These are phyloP conservation scores for Microtus montanus DNA, from an alignment of 2,113 vertebrate genomes.

Conservation along the genomic window DNA sequence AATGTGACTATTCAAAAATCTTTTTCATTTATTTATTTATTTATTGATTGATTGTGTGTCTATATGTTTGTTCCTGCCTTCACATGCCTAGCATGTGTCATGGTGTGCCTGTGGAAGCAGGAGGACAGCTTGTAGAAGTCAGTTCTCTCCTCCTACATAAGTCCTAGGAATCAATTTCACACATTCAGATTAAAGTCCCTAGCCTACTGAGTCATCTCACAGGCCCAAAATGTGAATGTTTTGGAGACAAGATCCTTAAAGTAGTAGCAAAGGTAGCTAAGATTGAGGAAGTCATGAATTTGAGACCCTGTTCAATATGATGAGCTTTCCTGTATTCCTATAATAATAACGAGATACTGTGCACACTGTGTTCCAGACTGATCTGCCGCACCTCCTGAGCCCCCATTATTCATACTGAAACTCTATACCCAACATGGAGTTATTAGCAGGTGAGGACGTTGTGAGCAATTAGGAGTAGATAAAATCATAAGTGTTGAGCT, in stretches of 20 bases:
- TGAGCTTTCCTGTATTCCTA: neutral
- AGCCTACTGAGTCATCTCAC: neutral
- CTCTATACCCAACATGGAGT: too few relatives aligned
- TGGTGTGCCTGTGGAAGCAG: neutral
- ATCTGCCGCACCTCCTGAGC: fast-evolving
- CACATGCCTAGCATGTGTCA: neutral
- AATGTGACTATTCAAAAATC: neutral
- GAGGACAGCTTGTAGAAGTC: neutral
- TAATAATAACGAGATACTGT: neutral
- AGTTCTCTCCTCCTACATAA: neutral
- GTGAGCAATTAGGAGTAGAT: neutral
- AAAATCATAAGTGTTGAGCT: neutral
- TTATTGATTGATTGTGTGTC: neutral
- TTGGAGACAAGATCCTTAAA: neutral
- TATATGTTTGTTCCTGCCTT: too few relatives aligned
- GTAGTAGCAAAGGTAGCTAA: neutral
- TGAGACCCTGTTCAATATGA: neutral
- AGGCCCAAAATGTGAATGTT: neutral
- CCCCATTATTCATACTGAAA: neutral
- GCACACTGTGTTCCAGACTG: neutral
- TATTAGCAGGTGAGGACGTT: neutral
- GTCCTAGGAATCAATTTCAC: neutral
- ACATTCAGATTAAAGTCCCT: neutral
- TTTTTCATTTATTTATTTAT: neutral
- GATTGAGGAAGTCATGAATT: neutral